phyloP scores from a whole-genome alignment of 2,113 vertebrate genomes.

The Oxyura jamaicensis region DNA sequence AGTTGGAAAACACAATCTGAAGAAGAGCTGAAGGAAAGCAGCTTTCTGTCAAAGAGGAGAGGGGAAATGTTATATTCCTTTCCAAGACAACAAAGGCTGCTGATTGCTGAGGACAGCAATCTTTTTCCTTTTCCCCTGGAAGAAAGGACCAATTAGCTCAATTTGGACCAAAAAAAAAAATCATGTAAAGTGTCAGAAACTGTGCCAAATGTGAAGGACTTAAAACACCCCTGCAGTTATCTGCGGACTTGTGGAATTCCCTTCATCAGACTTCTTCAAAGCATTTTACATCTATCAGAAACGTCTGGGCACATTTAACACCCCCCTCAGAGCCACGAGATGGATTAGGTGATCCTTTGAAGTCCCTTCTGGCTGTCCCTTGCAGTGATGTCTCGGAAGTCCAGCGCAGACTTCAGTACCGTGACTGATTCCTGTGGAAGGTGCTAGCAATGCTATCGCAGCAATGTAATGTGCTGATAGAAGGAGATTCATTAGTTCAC shows the following conservation, averaged over 20 bases:
- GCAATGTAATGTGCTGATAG: not conserved
- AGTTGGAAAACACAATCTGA: not conserved
- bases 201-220: not conserved
- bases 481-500: not conserved
- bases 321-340: fast-evolving
- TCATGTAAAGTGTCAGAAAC: not conserved
- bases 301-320: not conserved
- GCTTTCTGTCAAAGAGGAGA: not conserved
- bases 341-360: not conserved
- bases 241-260: not conserved
- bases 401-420: not conserved
- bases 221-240: not conserved
- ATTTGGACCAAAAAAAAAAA: not conserved
- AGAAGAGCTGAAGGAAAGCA: not conserved
- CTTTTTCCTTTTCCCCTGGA: not conserved
- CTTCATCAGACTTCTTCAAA: not conserved
- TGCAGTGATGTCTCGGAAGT: not conserved
- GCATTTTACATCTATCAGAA: not conserved
- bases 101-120: not conserved
- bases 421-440: fast-evolving
- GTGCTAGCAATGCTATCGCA: not conserved
- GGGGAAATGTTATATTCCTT: not conserved
- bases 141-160: not conserved
- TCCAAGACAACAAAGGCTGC: not conserved
- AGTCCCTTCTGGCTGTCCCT: not conserved